phyloP scores from a whole-genome alignment of 2,113 vertebrate genomes.

The Thermophis baileyi region DNA sequence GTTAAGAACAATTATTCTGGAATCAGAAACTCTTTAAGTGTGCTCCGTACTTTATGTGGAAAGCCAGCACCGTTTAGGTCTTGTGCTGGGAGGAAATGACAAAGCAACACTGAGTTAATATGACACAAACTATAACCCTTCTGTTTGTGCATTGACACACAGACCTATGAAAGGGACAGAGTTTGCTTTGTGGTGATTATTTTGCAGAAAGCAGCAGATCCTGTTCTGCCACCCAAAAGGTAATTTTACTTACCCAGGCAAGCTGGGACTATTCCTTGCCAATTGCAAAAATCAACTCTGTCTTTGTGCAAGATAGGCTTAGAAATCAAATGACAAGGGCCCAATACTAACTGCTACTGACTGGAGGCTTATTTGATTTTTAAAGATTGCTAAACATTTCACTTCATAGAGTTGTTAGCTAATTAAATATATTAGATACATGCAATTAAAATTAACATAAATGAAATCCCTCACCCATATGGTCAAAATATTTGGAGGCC shows the following conservation, averaged over 20 bases:
- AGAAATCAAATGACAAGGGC: not conserved
- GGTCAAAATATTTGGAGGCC: too few relatives aligned
- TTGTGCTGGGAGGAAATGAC: not conserved
- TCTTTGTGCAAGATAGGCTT: not conserved
- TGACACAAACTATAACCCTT: not conserved
- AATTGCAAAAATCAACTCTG: not conserved
- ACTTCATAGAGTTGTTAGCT: constrained; percentile 34
- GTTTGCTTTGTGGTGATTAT: not conserved
- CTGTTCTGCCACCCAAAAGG: not conserved
- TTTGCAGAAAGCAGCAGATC: not conserved
- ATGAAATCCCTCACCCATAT: not conserved
- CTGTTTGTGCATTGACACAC: not conserved
- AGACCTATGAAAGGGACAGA: not conserved
- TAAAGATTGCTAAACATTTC: constrained; percentile 50
- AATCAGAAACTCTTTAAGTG: constrained; percentile 7
- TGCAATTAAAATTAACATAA: not conserved
- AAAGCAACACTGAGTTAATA: not conserved
- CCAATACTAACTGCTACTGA: not conserved
- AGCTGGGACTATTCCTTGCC: not conserved
- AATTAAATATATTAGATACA: not conserved
- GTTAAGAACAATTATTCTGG: not conserved
- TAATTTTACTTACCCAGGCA: not conserved
- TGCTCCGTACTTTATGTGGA: too few relatives aligned
- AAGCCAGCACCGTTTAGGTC: not conserved
- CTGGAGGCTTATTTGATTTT: constrained; percentile 50